phyloP scores from a whole-genome alignment of 1,140 invertebrate species.

The Leucophenga varia region DNA sequence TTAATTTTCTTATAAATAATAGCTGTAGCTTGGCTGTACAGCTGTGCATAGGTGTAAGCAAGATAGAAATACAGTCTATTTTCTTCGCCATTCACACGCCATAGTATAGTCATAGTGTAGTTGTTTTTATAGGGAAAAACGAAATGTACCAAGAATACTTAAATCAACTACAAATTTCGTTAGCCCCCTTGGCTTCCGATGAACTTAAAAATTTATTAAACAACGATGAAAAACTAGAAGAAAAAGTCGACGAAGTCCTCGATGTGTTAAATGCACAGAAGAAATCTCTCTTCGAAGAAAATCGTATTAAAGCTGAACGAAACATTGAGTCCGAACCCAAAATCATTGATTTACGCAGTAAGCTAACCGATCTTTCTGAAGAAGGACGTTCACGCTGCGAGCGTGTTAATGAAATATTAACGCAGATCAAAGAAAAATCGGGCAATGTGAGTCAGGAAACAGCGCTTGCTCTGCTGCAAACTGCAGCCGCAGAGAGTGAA shows the following conservation, averaged over 20 bases:
- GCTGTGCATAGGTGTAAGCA: constrained; percentile 87
- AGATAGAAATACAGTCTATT: too few relatives aligned
- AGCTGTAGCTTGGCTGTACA: constrained; percentile 96
- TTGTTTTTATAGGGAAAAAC: too few relatives aligned
- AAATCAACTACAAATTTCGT: constrained; percentile 57
- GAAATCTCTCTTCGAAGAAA: constrained; percentile 80
- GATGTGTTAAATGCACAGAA: constrained; percentile 79
- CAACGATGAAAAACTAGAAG: constrained; percentile 79
- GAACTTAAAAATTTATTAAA: constrained; percentile 83
- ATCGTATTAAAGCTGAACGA: constrained; percentile 82
- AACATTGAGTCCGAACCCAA: constrained; percentile 82
- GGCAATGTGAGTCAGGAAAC: constrained; percentile 75
- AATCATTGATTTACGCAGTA: constrained; percentile 71
- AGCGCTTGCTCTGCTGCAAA: constrained; percentile 79
- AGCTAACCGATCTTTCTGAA: constrained; percentile 69
- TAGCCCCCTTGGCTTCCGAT: constrained; percentile 66
- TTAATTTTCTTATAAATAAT: constrained; percentile 28
- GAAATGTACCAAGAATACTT: constrained; percentile 55
- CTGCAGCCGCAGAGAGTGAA: constrained; percentile 82
- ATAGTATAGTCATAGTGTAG: too few relatives aligned
- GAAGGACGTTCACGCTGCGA: constrained; percentile 67
- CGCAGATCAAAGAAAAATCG: constrained; percentile 68
- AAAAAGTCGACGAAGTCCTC: constrained; percentile 70
- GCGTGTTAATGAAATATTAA: constrained; percentile 68
- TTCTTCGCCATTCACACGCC: too few relatives aligned